These are phyloP conservation scores for Parauchenoglanis punctatus DNA, from an alignment of 2,797 vertebrate genomes.

Conservation along the genomic window DNA sequence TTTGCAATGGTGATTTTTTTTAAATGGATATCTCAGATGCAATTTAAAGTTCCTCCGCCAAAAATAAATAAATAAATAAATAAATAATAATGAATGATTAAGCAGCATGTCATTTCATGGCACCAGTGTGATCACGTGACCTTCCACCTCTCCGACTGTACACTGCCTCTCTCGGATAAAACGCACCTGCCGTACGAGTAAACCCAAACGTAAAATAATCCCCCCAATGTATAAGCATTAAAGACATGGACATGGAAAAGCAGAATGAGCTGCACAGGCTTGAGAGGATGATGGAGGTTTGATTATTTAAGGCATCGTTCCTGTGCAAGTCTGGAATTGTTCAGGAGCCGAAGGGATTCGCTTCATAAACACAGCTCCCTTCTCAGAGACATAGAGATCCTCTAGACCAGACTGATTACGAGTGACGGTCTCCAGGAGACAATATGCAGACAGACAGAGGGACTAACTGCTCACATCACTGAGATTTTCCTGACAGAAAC, in stretches of 20 bases:
- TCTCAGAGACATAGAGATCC: conserved; percentile 1
- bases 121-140: too few relatives aligned
- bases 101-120: neutral
- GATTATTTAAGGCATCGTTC: conserved; percentile 35
- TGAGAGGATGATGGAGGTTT: conserved; percentile 18
- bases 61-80: neutral
- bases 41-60: neutral
- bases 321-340: conserved; percentile 23
- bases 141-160: neutral
- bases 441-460: neutral
- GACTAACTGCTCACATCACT: neutral
- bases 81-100: neutral
- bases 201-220: neutral
- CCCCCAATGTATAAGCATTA: neutral
- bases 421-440: neutral
- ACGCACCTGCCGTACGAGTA: neutral
- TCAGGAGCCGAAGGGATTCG: conserved; percentile 17
- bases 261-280: neutral
- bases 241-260: neutral
- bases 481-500: neutral
- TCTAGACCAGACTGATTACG: neutral
- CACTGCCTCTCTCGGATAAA: neutral
- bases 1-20: neutral
- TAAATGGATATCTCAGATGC: neutral
- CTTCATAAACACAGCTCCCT: conserved; percentile 37